Evolutionary conservation across 2,888 invertebrate genomes (phyloP).

Genomic region (Marasmarcha lunaedactyla): DNA sequence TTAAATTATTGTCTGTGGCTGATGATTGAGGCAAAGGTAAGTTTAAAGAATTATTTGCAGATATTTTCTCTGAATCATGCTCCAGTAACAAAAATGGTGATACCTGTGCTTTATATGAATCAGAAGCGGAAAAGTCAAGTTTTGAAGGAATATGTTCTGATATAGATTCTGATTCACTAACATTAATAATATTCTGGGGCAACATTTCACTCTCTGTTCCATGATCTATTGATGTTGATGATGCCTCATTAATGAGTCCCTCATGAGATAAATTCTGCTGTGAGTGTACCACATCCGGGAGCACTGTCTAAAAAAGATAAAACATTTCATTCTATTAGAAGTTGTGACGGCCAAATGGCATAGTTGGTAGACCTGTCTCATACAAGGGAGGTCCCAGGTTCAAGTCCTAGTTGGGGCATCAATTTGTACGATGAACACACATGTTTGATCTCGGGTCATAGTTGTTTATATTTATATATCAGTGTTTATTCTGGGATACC

Average conservation of each 20-base stretch:
- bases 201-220: slow-evolving; percentile 22
- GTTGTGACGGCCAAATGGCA: slow-evolving; percentile 6
- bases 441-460: too few species aligned
- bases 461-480: too few species aligned
- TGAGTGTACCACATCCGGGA: slow-evolving; percentile 67
- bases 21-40: slow-evolving; percentile 27
- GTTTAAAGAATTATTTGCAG: slow-evolving; percentile 28
- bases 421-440: too few species aligned
- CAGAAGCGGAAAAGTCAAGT: slow-evolving; percentile 38
- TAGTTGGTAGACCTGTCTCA: slow-evolving; percentile 7
- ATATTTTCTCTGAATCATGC: slow-evolving; percentile 23
- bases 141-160: slow-evolving; percentile 55
- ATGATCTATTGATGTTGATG: background rate
- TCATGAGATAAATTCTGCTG: slow-evolving; percentile 51
- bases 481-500: too few species aligned
- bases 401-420: too few species aligned
- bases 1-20: slow-evolving; percentile 30
- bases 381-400: too few species aligned
- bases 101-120: slow-evolving; percentile 32
- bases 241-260: slow-evolving; percentile 26
- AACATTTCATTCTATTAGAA: slow-evolving; percentile 36
- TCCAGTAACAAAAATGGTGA: slow-evolving; percentile 21
- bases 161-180: slow-evolving; percentile 47
- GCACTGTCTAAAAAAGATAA: slow-evolving; percentile 66
- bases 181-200: slow-evolving; percentile 21